phyloP scores from a whole-genome alignment of 92 coral and sea anemone species.

The Palythoa heliodiscus region DNA sequence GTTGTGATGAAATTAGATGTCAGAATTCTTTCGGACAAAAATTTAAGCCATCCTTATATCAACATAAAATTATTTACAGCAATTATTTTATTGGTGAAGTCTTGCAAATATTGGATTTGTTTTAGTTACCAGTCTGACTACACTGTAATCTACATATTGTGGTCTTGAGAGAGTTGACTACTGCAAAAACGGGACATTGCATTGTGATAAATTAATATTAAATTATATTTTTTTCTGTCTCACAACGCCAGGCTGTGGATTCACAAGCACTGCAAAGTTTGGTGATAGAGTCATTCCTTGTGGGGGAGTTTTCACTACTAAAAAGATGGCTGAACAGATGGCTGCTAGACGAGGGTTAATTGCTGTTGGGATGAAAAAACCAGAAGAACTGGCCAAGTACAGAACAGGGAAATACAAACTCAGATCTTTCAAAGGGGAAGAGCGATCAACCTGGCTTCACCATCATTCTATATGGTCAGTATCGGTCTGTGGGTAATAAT shows the following conservation, averaged over 20 bases:
- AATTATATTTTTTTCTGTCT: neutral
- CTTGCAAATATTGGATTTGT: too few relatives aligned
- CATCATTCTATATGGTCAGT: constrained; percentile 6
- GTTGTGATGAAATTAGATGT: too few relatives aligned
- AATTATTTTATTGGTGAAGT: too few relatives aligned
- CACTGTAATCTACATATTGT: too few relatives aligned
- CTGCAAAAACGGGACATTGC: too few relatives aligned
- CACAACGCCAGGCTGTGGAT: constrained; percentile 56
- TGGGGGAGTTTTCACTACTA: constrained; percentile 46
- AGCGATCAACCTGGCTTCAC: neutral
- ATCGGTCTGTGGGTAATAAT: too few relatives aligned
- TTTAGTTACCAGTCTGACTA: too few relatives aligned
- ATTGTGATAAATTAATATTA: too few relatives aligned
- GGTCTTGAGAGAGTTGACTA: too few relatives aligned
- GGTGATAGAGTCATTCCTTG: constrained; percentile 59
- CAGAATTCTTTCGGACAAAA: too few relatives aligned
- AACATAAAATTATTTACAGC: too few relatives aligned
- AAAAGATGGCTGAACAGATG: constrained; percentile 88
- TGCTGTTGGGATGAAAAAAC: constrained; percentile 71
- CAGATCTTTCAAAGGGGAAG: constrained; percentile 1
- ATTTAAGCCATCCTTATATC: too few relatives aligned
- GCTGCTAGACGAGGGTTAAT: constrained; percentile 90
- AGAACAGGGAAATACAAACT: constrained; percentile 49
- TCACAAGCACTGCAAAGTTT: constrained; percentile 60
- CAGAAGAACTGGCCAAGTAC: constrained; percentile 57